A percentile compares a stretch with the other conserved stretches of the same genome.
Conservation (phyloP, 2,888 invertebrate species). For the Chromoteleia sp. region DNA sequence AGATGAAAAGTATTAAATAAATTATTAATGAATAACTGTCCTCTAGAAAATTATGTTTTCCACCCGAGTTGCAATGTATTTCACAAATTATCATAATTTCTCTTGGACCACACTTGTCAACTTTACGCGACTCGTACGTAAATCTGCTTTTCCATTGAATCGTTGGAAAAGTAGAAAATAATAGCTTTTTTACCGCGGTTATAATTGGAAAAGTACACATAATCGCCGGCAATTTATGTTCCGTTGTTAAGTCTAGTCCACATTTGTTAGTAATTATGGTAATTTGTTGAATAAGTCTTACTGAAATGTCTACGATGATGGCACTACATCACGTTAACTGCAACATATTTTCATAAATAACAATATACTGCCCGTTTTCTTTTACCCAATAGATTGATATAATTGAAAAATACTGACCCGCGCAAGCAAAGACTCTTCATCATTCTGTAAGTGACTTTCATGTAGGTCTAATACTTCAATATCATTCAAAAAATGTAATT, state of each 20-base stretch:
- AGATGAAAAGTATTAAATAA: no score
- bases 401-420: slow-evolving; percentile 16
- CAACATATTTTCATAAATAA: slow-evolving; percentile 40
- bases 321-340: slow-evolving; percentile 28
- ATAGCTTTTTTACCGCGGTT: slow-evolving; percentile 29
- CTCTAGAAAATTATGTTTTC: background rate
- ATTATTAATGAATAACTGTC: no score
- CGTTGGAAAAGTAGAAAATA: slow-evolving; percentile 35
- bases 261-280: slow-evolving; percentile 55
- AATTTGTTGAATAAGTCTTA: slow-evolving; percentile 42
- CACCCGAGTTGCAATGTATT: background rate
- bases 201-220: slow-evolving; percentile 56
- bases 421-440: slow-evolving; percentile 7
- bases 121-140: slow-evolving; percentile 19
- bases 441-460: slow-evolving; percentile 12
- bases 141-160: slow-evolving; percentile 35
- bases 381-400: slow-evolving; percentile 4
- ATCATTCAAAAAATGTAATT: no score
- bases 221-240: slow-evolving; percentile 46
- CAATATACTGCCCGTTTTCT: slow-evolving; percentile 1
- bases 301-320: slow-evolving; percentile 30
- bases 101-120: slow-evolving; percentile 32
- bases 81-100: slow-evolving; percentile 43
- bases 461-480: slow-evolving; percentile 22
- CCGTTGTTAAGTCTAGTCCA: slow-evolving; percentile 34